Conservation (phyloP, 1,140 invertebrate species). For the Listronotus oregonensis region DNA sequence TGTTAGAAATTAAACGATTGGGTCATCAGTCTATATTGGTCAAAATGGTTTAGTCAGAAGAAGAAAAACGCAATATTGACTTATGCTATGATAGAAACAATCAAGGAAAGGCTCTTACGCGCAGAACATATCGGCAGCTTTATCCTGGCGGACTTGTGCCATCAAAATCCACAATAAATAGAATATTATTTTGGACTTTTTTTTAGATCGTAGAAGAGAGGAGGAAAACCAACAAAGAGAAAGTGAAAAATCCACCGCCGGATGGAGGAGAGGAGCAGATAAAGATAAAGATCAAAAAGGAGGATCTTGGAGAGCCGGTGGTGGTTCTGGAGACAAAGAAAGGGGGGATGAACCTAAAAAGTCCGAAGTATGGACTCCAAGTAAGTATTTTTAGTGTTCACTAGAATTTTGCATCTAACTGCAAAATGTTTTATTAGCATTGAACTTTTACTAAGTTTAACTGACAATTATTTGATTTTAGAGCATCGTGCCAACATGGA, state of each 20-base stretch:
- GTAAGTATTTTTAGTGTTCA: conserved; percentile 1
- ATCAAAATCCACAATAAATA: too few species aligned
- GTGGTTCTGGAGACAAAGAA: conserved; percentile 25
- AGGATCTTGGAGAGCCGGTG: conserved; percentile 23
- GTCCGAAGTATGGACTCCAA: conserved; percentile 14
- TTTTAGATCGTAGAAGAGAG: conserved; percentile 20
- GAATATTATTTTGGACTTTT: too few species aligned
- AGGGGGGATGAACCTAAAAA: conserved; percentile 19
- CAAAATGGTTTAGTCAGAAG: too few species aligned
- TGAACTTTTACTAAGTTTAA: not conserved
- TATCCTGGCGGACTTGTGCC: too few species aligned
- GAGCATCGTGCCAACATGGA: conserved; percentile 11
- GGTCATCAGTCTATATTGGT: too few species aligned
- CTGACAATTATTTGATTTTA: conserved; percentile 3
- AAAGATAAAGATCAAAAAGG: conserved; percentile 19
- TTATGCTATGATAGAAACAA: too few species aligned
- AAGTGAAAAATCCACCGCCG: conserved; percentile 13
- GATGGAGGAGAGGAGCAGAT: conserved; percentile 19
- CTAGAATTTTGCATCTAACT: not conserved
- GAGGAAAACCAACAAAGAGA: conserved; percentile 17
- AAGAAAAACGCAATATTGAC: too few species aligned
- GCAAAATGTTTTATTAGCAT: not conserved
- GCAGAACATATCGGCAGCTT: too few species aligned
- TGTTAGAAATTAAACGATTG: too few species aligned
- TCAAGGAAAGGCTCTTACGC: too few species aligned